Evolutionary conservation across 2,888 invertebrate species (phyloP).

Genomic region (Troides aeacus): DNA sequence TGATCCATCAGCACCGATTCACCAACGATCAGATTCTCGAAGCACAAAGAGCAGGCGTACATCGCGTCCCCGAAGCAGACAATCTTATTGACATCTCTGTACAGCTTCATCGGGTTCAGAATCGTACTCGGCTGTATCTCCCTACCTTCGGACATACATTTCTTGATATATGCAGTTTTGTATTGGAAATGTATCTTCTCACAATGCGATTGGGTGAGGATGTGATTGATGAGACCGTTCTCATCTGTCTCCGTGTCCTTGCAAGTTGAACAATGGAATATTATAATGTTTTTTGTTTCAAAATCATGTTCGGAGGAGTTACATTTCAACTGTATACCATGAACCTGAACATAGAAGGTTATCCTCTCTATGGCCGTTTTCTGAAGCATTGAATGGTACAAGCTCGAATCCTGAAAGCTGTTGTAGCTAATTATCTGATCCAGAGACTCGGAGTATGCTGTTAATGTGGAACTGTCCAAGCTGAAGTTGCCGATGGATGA

Average conservation of each 20-base stretch:
- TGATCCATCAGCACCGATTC: constrained; percentile 70
- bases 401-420: constrained; percentile 63
- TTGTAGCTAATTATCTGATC: constrained; percentile 67
- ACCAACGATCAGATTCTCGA: constrained; percentile 65
- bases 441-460: constrained; percentile 68
- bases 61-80: constrained; percentile 71
- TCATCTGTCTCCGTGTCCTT: constrained; percentile 56
- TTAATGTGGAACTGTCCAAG: constrained; percentile 61
- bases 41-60: constrained; percentile 70
- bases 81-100: constrained; percentile 71
- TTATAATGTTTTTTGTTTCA: constrained; percentile 51
- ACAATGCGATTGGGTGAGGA: constrained; percentile 61
- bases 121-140: constrained; percentile 73
- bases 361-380: constrained; percentile 69
- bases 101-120: constrained; percentile 71
- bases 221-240: constrained; percentile 57
- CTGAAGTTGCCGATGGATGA: constrained; percentile 72
- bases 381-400: constrained; percentile 56
- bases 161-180: constrained; percentile 72
- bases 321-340: constrained; percentile 62
- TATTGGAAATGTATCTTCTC: constrained; percentile 72
- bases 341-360: constrained; percentile 71
- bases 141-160: constrained; percentile 60
- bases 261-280: constrained; percentile 63
- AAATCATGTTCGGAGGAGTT: constrained; percentile 43